These are phyloP conservation scores for Gari tellinella DNA, from an alignment of 2,888 invertebrate genomes.

Conservation along the genomic window DNA sequence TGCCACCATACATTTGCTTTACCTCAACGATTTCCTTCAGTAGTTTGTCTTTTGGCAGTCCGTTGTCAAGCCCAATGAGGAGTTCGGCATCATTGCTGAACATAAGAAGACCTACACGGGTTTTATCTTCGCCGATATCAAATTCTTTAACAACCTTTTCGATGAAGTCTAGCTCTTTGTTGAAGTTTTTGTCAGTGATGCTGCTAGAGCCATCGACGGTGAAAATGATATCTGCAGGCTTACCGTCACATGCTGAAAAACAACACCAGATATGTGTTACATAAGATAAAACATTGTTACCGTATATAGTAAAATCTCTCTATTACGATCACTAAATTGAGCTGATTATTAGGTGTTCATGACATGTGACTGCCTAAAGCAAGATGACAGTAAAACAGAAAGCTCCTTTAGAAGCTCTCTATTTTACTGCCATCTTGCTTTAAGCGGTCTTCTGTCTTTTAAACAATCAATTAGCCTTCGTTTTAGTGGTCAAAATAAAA, in stretches of 20 bases:
- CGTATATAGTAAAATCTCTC: too few species aligned
- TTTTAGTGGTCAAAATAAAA: too few species aligned
- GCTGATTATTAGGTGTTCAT: too few species aligned
- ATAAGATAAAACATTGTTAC: too few species aligned
- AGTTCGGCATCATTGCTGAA: slow-evolving; percentile 62
- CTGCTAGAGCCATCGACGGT: slow-evolving; percentile 72
- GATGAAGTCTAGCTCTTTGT: slow-evolving; percentile 68
- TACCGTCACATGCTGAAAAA: slow-evolving; percentile 70
- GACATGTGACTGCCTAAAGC: too few species aligned
- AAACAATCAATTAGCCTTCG: too few species aligned
- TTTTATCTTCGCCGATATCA: slow-evolving; percentile 62
- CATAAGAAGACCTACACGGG: slow-evolving; percentile 67
- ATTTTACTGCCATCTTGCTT: too few species aligned
- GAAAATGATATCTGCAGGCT: slow-evolving; percentile 70
- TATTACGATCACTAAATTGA: too few species aligned
- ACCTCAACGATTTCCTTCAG: slow-evolving; percentile 48
- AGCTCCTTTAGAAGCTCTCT: too few species aligned
- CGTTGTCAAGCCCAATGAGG: slow-evolving; percentile 57
- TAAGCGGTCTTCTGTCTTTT: too few species aligned
- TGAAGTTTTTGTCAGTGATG: slow-evolving; percentile 73
- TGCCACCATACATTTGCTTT: slow-evolving; percentile 63
- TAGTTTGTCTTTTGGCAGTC: slow-evolving; percentile 46
- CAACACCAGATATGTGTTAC: too few species aligned
- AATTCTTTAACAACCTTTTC: slow-evolving; percentile 64
- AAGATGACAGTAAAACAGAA: too few species aligned